These are phyloP conservation scores for Pelecanoides urinatrix DNA, from an alignment of 2,113 vertebrate genomes.

Conservation along the genomic window DNA sequence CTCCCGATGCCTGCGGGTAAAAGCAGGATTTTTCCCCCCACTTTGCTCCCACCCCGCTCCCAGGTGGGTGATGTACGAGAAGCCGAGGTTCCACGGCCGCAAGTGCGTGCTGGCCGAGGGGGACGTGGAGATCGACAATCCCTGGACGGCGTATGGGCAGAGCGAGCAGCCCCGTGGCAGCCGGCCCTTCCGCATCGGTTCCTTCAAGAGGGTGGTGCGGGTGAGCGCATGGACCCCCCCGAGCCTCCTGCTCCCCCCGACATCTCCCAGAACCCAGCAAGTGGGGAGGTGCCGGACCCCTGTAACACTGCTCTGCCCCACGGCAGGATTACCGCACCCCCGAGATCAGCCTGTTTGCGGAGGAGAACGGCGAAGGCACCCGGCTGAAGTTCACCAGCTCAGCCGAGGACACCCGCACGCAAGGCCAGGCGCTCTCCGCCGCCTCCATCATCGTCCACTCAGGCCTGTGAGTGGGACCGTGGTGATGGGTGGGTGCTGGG, in stretches of 20 bases:
- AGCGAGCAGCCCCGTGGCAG: background rate
- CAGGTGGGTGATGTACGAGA: slow-evolving; percentile 95
- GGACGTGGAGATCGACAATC: slow-evolving; percentile 81
- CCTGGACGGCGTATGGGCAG: slow-evolving; percentile 50
- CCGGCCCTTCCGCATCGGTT: slow-evolving; percentile 79
- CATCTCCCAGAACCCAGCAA: fast-evolving
- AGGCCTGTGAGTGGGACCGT: slow-evolving; percentile 82
- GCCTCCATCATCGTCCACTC: slow-evolving; percentile 89
- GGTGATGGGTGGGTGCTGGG: background rate
- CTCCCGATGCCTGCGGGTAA: fast-evolving
- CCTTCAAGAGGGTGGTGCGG: slow-evolving; percentile 84
- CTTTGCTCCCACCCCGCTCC: background rate
- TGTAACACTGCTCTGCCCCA: background rate
- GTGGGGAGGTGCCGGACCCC: fast-evolving
- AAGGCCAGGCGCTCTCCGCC: slow-evolving; percentile 79
- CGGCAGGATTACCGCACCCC: slow-evolving; percentile 87
- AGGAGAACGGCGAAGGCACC: slow-evolving; percentile 85
- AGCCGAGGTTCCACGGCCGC: slow-evolving; percentile 85
- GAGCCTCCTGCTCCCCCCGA: background rate
- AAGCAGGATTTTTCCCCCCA: background rate
- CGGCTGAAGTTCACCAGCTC: slow-evolving; percentile 80
- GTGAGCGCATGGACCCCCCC: slow-evolving; percentile 58
- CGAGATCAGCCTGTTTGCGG: slow-evolving; percentile 85
- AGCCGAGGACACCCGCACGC: slow-evolving; percentile 78
- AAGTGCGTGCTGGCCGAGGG: slow-evolving; percentile 89